Conservation (phyloP, 2,113 vertebrate species). For the Falcunculus frontatus region DNA sequence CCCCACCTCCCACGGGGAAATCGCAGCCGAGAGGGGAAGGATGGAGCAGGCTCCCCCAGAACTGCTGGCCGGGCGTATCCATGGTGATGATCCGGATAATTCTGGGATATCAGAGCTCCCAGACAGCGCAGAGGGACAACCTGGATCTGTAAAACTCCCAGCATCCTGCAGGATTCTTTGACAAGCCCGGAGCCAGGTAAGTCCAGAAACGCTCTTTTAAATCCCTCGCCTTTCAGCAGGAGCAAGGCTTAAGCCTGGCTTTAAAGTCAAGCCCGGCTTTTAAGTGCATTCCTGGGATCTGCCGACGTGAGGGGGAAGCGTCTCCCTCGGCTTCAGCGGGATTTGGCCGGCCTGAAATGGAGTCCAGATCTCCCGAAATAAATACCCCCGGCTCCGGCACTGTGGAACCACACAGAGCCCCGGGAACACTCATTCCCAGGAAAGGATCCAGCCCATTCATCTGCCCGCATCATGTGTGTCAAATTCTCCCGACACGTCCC, state of each 20-base stretch:
- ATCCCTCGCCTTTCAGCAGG: not conserved
- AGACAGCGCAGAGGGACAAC: not conserved
- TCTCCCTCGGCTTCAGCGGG: not conserved
- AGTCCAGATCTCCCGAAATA: slow-evolving; percentile 41
- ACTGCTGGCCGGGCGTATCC: accelerated
- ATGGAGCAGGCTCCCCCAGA: not conserved
- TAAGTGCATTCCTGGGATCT: not conserved
- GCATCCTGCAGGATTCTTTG: not conserved
- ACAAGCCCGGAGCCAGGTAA: not conserved
- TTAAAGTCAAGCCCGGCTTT: not conserved
- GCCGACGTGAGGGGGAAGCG: not conserved
- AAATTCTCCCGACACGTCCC: slow-evolving; percentile 24
- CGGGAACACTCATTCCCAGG: not conserved
- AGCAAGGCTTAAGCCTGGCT: not conserved
- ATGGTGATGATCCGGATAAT: accelerated
- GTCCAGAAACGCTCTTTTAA: not conserved
- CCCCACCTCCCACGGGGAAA: accelerated
- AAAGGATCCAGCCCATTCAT: slow-evolving; percentile 16
- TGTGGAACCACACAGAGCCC: not conserved
- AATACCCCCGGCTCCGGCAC: not conserved
- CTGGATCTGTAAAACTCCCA: not conserved
- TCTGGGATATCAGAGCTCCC: not conserved
- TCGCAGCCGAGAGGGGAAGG: not conserved
- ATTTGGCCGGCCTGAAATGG: slow-evolving; percentile 6
- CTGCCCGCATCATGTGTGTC: slow-evolving; percentile 19